Percentiles rank a stretch among this genome's conserved stretches.
These are phyloP conservation scores for Himalopsyche anomala DNA, from an alignment of 2,888 invertebrate species.

Conservation along the genomic window DNA sequence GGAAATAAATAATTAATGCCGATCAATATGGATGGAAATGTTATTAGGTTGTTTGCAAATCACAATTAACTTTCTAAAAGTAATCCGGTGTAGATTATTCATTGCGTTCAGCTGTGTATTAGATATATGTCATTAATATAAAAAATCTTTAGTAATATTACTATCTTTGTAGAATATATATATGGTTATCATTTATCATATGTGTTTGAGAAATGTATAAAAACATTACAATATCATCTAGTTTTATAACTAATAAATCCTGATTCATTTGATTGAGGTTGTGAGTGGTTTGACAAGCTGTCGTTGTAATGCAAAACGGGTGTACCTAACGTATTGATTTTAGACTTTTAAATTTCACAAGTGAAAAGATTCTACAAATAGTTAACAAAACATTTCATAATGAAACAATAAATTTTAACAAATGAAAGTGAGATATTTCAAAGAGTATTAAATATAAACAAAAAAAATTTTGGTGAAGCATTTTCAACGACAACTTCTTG, in stretches of 20 bases:
- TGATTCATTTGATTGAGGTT: conserved; percentile 70
- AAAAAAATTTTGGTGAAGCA: not conserved
- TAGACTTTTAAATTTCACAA: not conserved
- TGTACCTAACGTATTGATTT: not conserved
- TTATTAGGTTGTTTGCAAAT: not conserved
- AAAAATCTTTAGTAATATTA: conserved; percentile 34
- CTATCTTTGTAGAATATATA: conserved; percentile 34
- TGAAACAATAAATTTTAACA: too few relatives aligned
- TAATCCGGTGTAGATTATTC: conserved; percentile 48
- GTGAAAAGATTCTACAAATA: too few relatives aligned
- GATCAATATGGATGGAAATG: too few relatives aligned
- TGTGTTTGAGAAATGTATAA: conserved; percentile 51
- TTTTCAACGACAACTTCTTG: conserved; percentile 52
- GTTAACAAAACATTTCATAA: too few relatives aligned
- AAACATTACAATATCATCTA: conserved; percentile 54
- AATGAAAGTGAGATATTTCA: too few relatives aligned
- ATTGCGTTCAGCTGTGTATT: conserved; percentile 21
- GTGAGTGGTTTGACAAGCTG: conserved; percentile 70
- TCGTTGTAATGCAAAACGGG: conserved; percentile 28
- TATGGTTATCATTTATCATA: conserved; percentile 34
- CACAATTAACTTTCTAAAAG: not conserved
- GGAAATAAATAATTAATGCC: too few relatives aligned
- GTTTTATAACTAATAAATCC: conserved; percentile 63
- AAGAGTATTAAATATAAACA: not conserved
- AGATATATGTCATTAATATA: conserved; percentile 34